phyloP scores from a whole-genome alignment of 2,113 vertebrate genomes.

The Chloroceryle aenea region DNA sequence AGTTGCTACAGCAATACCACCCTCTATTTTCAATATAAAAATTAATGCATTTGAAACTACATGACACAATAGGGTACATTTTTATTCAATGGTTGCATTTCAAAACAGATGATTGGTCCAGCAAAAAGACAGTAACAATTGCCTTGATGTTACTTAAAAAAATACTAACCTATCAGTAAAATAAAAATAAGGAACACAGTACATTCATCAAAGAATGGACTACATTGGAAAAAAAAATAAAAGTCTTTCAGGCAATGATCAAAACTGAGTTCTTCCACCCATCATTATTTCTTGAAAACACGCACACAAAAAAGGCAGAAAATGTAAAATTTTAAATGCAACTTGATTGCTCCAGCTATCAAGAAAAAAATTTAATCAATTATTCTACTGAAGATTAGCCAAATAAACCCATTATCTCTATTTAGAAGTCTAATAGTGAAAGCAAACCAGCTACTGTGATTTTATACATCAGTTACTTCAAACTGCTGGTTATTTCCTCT shows the following conservation, averaged over 20 bases:
- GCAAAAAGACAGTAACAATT: not conserved
- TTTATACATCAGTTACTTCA: not conserved
- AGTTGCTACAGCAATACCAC: not conserved
- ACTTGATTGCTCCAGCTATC: slow-evolving; percentile 49
- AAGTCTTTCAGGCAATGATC: not conserved
- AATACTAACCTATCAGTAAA: not conserved
- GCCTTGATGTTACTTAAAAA: not conserved
- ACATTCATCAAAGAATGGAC: slow-evolving; percentile 25
- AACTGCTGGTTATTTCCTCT: not conserved
- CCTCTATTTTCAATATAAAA: not conserved
- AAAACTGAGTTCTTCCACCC: not conserved
- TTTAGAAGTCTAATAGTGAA: not conserved
- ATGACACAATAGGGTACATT: not conserved
- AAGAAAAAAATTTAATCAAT: slow-evolving; percentile 53
- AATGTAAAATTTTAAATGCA: slow-evolving; percentile 63
- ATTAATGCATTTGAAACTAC: not conserved
- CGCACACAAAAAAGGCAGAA: not conserved
- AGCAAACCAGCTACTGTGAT: not conserved
- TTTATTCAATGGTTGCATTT: not conserved
- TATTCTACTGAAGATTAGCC: slow-evolving; percentile 21
- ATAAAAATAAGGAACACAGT: slow-evolving; percentile 6
- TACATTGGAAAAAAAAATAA: not conserved
- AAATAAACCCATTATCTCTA: slow-evolving; percentile 30
- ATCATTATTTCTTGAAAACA: slow-evolving; percentile 54
- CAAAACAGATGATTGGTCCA: not conserved